These are phyloP conservation scores for Heliopora coerulea DNA, from an alignment of 92 coral and sea anemone species.

Conservation along the genomic window DNA sequence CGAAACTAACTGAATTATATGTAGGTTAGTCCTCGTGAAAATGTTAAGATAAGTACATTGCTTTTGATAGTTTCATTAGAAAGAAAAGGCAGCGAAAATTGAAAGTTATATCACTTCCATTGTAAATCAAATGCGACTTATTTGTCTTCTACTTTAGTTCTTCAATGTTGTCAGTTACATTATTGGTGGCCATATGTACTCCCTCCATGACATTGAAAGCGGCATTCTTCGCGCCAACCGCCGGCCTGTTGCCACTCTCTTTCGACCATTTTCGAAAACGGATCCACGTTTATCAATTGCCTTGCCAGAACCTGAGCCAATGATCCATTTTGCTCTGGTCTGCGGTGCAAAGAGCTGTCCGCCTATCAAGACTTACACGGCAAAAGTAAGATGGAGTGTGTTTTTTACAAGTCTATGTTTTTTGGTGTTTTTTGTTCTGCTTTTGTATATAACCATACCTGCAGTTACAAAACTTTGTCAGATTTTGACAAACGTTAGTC, in stretches of 20 bases:
- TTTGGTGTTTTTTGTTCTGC: too few relatives aligned
- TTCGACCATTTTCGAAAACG: conserved; percentile 74
- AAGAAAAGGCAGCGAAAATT: too few relatives aligned
- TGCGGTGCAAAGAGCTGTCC: conserved; percentile 99
- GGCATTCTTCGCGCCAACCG: conserved; percentile 97
- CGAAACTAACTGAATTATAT: too few relatives aligned
- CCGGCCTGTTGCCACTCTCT: conserved; percentile 76
- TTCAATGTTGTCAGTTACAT: conserved; percentile 89
- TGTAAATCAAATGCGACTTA: too few relatives aligned
- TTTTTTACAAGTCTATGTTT: too few relatives aligned
- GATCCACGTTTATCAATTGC: conserved; percentile 89
- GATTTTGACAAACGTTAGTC: too few relatives aligned
- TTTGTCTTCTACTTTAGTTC: conserved; percentile 58
- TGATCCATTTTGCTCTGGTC: conserved; percentile 91
- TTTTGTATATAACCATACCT: too few relatives aligned
- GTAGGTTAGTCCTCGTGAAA: too few relatives aligned
- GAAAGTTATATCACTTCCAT: too few relatives aligned
- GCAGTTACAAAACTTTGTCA: too few relatives aligned
- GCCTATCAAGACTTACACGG: conserved; percentile 92
- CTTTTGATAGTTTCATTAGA: too few relatives aligned
- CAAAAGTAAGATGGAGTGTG: conserved; percentile 59
- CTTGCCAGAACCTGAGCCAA: conserved; percentile 77
- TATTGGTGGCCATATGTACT: conserved; percentile 80
- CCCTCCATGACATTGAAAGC: conserved; percentile 90
- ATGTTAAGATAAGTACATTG: too few relatives aligned